These are phyloP conservation scores for Rhinatrema bivittatum DNA, from an alignment of 2,797 vertebrate species.

Conservation along the genomic window DNA sequence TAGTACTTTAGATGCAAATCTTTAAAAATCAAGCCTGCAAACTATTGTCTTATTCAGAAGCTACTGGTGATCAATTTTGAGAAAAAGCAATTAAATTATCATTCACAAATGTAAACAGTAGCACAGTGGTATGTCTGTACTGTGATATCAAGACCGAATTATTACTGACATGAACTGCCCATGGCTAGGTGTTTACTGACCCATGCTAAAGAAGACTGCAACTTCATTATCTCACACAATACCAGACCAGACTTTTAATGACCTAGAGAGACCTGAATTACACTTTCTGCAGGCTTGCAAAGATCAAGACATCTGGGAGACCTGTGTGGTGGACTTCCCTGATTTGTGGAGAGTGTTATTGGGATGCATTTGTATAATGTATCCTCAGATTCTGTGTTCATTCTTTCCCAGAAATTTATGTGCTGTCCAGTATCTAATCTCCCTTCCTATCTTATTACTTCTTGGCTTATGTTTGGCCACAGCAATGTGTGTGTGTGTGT, in stretches of 20 bases:
- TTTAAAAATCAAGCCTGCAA: neutral
- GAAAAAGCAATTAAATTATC: conserved; percentile 28
- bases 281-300: neutral
- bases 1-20: too few relatives aligned
- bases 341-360: neutral
- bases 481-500: neutral
- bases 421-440: too few relatives aligned
- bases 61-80: conserved; percentile 9
- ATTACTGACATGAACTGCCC: neutral
- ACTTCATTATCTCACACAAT: neutral
- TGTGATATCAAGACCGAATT: conserved; percentile 6
- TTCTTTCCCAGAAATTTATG: neutral
- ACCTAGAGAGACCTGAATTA: conserved; percentile 1
- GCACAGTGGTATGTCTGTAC: neutral
- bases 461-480: too few relatives aligned
- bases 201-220: neutral
- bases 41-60: conserved; percentile 7
- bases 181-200: conserved; percentile 10
- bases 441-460: accelerated
- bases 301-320: neutral
- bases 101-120: conserved; percentile 20
- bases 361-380: neutral
- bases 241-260: neutral
- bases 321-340: neutral
- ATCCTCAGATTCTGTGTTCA: neutral